Percentiles rank a stretch among this genome's conserved stretches.
Evolutionary conservation across 2,888 invertebrate genomes (phyloP).

Genomic region (Dynastes grantii): DNA sequence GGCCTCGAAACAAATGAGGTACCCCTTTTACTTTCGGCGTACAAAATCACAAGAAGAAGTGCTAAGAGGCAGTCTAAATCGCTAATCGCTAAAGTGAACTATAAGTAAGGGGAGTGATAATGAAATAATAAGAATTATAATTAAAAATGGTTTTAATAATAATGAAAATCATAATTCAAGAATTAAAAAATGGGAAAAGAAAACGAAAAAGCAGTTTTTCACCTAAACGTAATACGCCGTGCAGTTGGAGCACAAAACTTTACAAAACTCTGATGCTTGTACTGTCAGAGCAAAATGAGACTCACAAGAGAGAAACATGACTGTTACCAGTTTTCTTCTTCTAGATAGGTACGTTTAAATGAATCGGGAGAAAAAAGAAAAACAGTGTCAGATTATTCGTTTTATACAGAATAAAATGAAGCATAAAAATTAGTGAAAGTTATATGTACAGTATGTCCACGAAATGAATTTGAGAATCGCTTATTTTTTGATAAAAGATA

Average conservation of each 20-base stretch:
- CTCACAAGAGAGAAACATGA: conserved; percentile 68
- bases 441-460: conserved; percentile 2
- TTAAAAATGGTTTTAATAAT: conserved; percentile 7
- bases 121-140: conserved; percentile 12
- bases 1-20: conserved; percentile 34
- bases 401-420: conserved; percentile 35
- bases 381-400: conserved; percentile 53
- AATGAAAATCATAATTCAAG: background rate
- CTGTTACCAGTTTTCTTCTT: conserved; percentile 70
- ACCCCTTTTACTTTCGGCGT: no score
- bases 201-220: conserved; percentile 47
- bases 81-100: conserved; percentile 41
- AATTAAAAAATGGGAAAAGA: conserved; percentile 14
- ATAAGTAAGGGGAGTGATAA: background rate
- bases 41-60: conserved; percentile 47
- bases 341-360: conserved; percentile 60
- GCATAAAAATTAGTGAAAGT: conserved; percentile 1
- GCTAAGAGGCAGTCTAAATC: conserved; percentile 48
- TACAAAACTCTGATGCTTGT: conserved; percentile 48
- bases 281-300: conserved; percentile 57
- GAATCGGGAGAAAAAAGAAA: conserved; percentile 55
- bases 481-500: no score
- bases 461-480: no score
- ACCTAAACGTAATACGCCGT: conserved; percentile 51
- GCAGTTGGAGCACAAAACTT: conserved; percentile 54